A percentile compares a stretch with the other conserved stretches of the same genome.
Conservation (phyloP, 2,797 vertebrate species). For the Babyrousa celebensis region DNA sequence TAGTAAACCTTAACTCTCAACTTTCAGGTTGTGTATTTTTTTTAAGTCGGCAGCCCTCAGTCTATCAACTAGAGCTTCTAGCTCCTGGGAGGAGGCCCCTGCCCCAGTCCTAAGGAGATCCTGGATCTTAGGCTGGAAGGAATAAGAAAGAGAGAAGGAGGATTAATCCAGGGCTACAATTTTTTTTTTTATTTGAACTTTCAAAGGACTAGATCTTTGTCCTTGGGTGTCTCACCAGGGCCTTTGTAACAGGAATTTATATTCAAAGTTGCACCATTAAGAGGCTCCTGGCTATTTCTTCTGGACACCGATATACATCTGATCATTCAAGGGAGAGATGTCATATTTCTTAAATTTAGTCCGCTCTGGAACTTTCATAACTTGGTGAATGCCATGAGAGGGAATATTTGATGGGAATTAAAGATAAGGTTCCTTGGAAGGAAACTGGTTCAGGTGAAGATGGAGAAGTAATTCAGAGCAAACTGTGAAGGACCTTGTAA, state of each 20-base stretch:
- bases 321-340: too few relatives aligned
- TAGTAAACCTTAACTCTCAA: too few relatives aligned
- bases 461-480: neutral
- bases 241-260: neutral
- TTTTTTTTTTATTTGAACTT: neutral
- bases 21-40: too few relatives aligned
- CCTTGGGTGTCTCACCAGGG: neutral
- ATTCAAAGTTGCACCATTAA: neutral
- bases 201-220: neutral
- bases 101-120: neutral
- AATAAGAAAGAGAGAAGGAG: neutral
- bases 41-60: neutral
- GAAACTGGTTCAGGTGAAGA: neutral
- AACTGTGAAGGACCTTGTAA: too few relatives aligned
- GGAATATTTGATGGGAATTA: too few relatives aligned
- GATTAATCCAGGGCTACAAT: neutral
- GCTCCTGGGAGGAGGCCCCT: fast-evolving
- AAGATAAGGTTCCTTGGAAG: neutral
- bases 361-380: too few relatives aligned
- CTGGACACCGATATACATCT: too few relatives aligned
- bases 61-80: too few relatives aligned
- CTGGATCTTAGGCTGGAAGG: too few relatives aligned
- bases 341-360: too few relatives aligned
- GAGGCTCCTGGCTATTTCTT: too few relatives aligned
- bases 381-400: too few relatives aligned